Percentiles rank a stretch among this genome's conserved stretches.
Evolutionary conservation across 2,797 vertebrate species (phyloP).

Genomic region (Hafferia zeledoni): DNA sequence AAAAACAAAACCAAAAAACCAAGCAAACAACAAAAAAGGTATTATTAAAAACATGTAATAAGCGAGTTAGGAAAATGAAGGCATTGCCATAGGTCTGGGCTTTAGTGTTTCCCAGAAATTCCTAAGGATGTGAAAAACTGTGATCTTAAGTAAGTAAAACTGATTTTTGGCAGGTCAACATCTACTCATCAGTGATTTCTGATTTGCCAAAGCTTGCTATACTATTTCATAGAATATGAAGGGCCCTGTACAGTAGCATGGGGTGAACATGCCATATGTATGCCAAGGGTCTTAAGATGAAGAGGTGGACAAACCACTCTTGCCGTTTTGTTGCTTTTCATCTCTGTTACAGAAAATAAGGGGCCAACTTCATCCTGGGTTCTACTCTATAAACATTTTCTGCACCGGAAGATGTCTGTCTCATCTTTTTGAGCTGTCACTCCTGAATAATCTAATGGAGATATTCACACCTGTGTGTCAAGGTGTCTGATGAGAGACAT

Average conservation of each 20-base stretch:
- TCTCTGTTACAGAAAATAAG: neutral
- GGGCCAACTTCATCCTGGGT: neutral
- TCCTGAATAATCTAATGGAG: neutral
- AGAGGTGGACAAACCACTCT: neutral
- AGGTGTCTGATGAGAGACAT: neutral
- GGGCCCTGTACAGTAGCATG: neutral
- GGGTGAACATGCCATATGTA: neutral
- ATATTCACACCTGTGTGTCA: neutral
- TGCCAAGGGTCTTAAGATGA: neutral
- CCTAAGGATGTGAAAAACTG: neutral
- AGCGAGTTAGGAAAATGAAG: neutral
- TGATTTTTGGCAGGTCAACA: neutral
- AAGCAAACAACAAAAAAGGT: neutral
- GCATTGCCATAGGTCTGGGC: neutral
- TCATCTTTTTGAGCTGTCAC: neutral
- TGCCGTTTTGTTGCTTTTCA: neutral
- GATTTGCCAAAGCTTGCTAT: neutral
- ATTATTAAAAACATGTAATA: neutral
- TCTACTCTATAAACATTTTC: neutral
- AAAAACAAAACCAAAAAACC: neutral
- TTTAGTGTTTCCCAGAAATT: neutral
- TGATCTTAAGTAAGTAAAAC: neutral
- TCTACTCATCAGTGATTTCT: neutral
- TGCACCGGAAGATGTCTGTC: neutral
- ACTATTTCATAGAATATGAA: neutral